A percentile compares a stretch with the other conserved stretches of the same genome.
Conservation (phyloP, 2,888 invertebrate species). For the Troilus luridus region DNA sequence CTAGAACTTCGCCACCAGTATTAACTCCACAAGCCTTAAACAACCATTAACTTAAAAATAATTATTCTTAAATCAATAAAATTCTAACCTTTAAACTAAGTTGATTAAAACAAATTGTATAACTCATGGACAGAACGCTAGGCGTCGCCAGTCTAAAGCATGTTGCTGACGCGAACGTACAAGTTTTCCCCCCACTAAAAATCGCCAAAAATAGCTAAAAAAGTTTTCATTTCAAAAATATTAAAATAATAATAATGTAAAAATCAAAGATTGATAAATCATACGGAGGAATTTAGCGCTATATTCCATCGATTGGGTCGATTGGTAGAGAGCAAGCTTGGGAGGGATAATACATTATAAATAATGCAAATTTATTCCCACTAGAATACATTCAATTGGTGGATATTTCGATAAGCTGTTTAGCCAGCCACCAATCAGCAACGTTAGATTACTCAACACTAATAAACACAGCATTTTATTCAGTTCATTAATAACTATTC, state of each 20-base stretch:
- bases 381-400: neutral
- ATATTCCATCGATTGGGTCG: neutral
- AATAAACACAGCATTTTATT: neutral
- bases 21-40: too few relatives aligned
- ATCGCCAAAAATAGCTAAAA: too few relatives aligned
- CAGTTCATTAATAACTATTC: neutral
- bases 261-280: neutral
- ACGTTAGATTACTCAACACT: neutral
- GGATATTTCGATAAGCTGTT: neutral
- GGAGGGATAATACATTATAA: neutral
- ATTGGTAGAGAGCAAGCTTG: neutral
- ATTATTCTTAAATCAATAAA: too few relatives aligned
- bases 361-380: neutral
- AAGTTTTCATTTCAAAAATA: neutral
- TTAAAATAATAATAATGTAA: neutral
- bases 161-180: too few relatives aligned
- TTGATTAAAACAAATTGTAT: too few relatives aligned
- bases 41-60: too few relatives aligned
- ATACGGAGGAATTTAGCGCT: neutral
- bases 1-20: too few relatives aligned
- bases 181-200: too few relatives aligned
- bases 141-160: too few relatives aligned
- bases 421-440: neutral
- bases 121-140: too few relatives aligned
- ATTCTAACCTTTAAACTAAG: too few relatives aligned